Conservation (phyloP, 2,797 vertebrate species). For the Australoheros facetus region DNA sequence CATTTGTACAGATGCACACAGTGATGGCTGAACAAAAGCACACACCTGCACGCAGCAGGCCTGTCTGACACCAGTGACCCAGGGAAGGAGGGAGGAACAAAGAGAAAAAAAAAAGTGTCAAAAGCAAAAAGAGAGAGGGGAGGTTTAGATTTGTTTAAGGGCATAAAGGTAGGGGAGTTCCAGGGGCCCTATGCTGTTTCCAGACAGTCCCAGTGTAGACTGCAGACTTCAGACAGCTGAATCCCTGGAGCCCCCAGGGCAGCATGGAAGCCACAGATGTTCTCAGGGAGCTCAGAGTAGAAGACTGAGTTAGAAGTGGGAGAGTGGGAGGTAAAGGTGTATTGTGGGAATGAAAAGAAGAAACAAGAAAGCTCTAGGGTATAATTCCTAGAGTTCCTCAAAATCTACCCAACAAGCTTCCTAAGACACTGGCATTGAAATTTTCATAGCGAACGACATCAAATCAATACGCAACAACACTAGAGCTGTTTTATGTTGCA, state of each 20-base stretch:
- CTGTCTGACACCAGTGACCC: conserved; percentile 81
- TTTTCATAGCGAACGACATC: conserved; percentile 23
- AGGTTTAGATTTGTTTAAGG: conserved; percentile 79
- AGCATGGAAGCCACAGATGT: conserved; percentile 81
- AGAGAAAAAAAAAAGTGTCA: conserved; percentile 53
- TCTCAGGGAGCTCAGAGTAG: conserved; percentile 75
- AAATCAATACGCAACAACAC: conserved; percentile 31
- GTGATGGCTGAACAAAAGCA: conserved; percentile 71
- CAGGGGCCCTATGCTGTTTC: conserved; percentile 77
- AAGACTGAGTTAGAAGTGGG: conserved; percentile 63
- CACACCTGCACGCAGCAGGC: conserved; percentile 84
- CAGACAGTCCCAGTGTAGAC: conserved; percentile 79
- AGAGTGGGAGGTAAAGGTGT: conserved; percentile 73
- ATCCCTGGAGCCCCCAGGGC: conserved; percentile 77
- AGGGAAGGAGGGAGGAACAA: conserved; percentile 67
- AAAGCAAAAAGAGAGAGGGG: conserved; percentile 65
- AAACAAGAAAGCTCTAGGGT: conserved; percentile 67
- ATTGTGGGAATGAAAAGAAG: conserved; percentile 74
- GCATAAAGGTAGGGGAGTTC: conserved; percentile 76
- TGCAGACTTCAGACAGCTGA: conserved; percentile 78
- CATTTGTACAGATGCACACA: conserved; percentile 61
- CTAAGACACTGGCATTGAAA: conserved; percentile 42
- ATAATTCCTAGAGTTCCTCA: conserved; percentile 76
- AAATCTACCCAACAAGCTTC: conserved; percentile 64
- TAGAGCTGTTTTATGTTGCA: background rate